phyloP scores from a whole-genome alignment of 2,888 invertebrate species.

The Molorchus minor region DNA sequence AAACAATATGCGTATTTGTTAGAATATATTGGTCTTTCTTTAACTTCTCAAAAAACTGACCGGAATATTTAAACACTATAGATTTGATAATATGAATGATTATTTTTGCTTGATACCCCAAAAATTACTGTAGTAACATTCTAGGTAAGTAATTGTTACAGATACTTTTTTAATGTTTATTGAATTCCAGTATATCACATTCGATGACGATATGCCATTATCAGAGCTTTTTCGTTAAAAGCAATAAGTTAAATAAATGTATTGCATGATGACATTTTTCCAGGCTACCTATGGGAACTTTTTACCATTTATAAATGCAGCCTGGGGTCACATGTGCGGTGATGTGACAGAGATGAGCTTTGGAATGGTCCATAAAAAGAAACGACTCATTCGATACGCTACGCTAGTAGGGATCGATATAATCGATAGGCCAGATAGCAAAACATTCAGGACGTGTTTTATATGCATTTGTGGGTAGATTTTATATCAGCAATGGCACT shows the following conservation, averaged over 20 bases:
- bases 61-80: no score
- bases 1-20: no score
- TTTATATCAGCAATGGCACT: conserved; percentile 55
- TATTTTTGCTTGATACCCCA: no score
- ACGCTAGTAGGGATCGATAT: conserved; percentile 53
- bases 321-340: conserved; percentile 58
- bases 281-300: conserved; percentile 55
- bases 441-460: conserved; percentile 59
- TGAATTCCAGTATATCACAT: no score
- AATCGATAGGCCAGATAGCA: conserved; percentile 60
- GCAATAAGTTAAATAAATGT: conserved; percentile 48
- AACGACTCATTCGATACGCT: conserved; percentile 61
- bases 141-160: no score
- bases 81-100: no score
- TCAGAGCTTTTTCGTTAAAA: neutral
- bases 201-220: neutral
- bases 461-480: conserved; percentile 58
- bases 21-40: no score
- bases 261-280: conserved; percentile 55
- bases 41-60: no score
- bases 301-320: conserved; percentile 58
- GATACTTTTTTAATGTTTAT: no score
- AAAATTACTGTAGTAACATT: no score
- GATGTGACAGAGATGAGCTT: conserved; percentile 58
- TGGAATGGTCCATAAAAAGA: conserved; percentile 61